phyloP scores from a whole-genome alignment of 2,797 vertebrate genomes.

The Tiaroga cobitis region DNA sequence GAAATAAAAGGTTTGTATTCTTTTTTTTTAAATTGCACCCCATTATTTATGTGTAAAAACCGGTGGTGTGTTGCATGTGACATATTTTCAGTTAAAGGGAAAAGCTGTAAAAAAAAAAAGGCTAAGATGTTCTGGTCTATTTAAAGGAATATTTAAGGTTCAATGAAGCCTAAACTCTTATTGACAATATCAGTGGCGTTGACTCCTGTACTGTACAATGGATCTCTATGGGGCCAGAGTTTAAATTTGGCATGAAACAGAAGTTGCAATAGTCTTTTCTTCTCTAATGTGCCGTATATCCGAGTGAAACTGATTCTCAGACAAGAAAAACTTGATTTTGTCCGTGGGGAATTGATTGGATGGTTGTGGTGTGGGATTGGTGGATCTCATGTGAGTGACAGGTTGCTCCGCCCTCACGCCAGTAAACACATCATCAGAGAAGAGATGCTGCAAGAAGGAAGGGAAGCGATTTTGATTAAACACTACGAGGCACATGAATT shows the following conservation, averaged over 20 bases:
- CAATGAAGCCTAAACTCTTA: not conserved
- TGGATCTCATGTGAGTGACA: no score
- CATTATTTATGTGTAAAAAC: not conserved
- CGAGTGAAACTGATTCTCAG: not conserved
- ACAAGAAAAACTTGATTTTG: no score
- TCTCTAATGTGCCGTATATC: not conserved
- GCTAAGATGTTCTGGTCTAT: not conserved
- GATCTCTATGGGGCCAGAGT: not conserved
- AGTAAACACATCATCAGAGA: no score
- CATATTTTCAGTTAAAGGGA: not conserved
- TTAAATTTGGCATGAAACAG: not conserved
- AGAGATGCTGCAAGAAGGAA: no score
- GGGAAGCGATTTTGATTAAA: no score
- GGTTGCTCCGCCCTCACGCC: no score
- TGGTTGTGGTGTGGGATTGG: no score
- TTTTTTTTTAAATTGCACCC: not conserved
- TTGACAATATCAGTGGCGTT: not conserved
- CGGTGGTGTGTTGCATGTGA: not conserved
- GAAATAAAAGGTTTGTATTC: slow-evolving; percentile 78
- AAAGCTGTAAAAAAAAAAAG: not conserved
- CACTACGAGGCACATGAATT: no score
- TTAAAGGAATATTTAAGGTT: not conserved
- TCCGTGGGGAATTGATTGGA: no score
- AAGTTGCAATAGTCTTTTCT: not conserved
- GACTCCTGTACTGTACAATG: not conserved